A percentile compares a stretch with the other conserved stretches of the same genome.
Evolutionary conservation across 2,797 vertebrate genomes (phyloP).

Genomic region (Mallotus villosus): DNA sequence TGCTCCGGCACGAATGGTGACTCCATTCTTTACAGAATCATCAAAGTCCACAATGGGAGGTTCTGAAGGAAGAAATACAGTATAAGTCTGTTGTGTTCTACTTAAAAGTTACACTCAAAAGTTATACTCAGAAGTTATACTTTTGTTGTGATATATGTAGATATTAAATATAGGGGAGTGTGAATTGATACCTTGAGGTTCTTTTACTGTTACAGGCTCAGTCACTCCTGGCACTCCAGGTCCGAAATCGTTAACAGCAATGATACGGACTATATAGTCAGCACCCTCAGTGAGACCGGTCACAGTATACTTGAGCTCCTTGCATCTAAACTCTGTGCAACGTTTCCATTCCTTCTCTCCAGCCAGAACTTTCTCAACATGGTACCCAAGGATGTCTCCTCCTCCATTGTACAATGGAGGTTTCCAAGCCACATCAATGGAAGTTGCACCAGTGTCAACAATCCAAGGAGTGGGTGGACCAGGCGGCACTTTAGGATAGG

Average conservation of each 20-base stretch:
- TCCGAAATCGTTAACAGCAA: constrained; percentile 90
- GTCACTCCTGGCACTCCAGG: constrained; percentile 94
- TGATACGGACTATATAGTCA: constrained; percentile 90
- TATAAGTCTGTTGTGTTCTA: not conserved
- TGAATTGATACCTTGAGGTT: constrained; percentile 85
- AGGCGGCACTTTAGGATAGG: constrained; percentile 78
- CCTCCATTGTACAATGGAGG: constrained; percentile 94
- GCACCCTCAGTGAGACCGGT: constrained; percentile 91
- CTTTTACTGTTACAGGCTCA: constrained; percentile 85
- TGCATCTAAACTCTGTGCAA: constrained; percentile 90
- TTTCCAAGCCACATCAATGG: constrained; percentile 89
- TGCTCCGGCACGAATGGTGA: constrained; percentile 90
- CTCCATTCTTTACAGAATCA: constrained; percentile 84
- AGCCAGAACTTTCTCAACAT: constrained; percentile 87
- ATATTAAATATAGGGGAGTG: not conserved
- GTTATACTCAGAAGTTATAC: not conserved
- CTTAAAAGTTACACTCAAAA: no score
- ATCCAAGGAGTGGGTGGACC: constrained; percentile 90
- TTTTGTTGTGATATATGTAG: not conserved
- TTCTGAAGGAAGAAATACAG: constrained; percentile 69
- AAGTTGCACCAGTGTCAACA: constrained; percentile 86
- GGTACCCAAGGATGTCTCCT: constrained; percentile 93
- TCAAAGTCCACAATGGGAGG: constrained; percentile 88
- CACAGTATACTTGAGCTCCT: constrained; percentile 85
- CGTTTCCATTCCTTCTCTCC: constrained; percentile 94